Evolutionary conservation across 1,140 invertebrate genomes (phyloP).

Genomic region (Drosophila jambulina): DNA sequence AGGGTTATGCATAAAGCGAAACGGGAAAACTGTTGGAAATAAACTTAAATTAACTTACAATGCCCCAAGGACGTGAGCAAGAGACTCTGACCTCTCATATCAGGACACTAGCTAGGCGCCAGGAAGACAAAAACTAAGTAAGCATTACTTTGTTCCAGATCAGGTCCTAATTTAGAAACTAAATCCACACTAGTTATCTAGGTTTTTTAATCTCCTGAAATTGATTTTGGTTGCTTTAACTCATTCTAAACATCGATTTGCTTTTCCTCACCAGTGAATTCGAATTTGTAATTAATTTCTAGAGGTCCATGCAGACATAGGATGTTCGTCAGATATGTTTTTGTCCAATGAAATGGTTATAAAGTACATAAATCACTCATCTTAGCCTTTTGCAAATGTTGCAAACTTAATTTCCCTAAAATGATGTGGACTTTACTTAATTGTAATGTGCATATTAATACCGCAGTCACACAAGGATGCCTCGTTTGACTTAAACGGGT

Average conservation of each 20-base stretch:
- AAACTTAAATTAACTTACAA: conserved; percentile 79
- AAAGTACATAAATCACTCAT: conserved; percentile 2
- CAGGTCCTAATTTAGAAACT: not conserved
- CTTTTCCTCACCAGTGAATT: not conserved
- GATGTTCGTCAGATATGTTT: not conserved
- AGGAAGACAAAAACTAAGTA: not conserved
- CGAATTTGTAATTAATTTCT: not conserved
- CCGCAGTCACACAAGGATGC: conserved; percentile 2
- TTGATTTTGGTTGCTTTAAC: not conserved
- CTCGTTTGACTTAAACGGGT: conserved; percentile 48
- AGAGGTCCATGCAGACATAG: not conserved
- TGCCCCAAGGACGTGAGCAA: conserved; percentile 35
- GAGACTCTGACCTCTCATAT: conserved; percentile 1
- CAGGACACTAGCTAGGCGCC: not conserved
- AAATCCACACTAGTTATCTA: not conserved
- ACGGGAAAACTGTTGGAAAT: conserved; percentile 59
- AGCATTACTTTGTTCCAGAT: not conserved
- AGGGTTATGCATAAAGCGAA: conserved; percentile 67
- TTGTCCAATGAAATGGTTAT: not conserved
- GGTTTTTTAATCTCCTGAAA: not conserved
- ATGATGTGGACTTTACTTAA: conserved; percentile 41
- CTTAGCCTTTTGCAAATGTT: not conserved
- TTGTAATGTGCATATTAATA: conserved; percentile 25
- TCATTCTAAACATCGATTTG: not conserved
- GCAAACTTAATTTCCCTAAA: conserved; percentile 24